phyloP scores from a whole-genome alignment of 2,797 vertebrate species.

The Hypotaenidia okinawae region DNA sequence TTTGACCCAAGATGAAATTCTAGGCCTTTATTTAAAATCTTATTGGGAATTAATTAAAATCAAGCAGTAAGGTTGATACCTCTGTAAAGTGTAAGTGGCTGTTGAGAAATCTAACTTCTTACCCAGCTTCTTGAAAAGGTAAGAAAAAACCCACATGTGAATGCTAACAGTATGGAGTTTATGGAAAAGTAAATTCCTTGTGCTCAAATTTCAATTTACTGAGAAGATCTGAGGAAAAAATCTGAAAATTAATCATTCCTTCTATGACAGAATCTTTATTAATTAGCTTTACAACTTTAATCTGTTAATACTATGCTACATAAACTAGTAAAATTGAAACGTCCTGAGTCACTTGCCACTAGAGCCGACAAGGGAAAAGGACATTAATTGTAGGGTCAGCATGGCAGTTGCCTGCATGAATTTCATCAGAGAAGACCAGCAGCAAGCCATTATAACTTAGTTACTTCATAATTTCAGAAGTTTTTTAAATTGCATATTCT shows the following conservation, averaged over 20 bases:
- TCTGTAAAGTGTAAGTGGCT: neutral
- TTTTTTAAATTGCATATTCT: neutral
- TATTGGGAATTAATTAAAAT: neutral
- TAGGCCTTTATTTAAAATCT: neutral
- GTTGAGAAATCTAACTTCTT: neutral
- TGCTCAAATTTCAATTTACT: neutral
- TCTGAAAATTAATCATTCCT: neutral
- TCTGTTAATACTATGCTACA: neutral
- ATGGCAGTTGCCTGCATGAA: neutral
- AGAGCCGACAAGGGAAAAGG: neutral
- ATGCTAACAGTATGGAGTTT: neutral
- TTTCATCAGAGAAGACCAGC: neutral
- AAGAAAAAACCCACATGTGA: neutral
- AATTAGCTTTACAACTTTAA: neutral
- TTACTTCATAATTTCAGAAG: neutral
- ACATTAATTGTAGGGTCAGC: neutral
- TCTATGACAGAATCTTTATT: neutral
- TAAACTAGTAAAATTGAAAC: neutral
- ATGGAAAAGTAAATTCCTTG: neutral
- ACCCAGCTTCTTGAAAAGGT: neutral
- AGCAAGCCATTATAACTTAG: neutral
- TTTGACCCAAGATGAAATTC: neutral
- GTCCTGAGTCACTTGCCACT: neutral
- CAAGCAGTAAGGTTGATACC: neutral
- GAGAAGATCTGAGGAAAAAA: neutral